Evolutionary conservation across 2,113 vertebrate genomes (phyloP).

Genomic region (Pogona vitticeps): DNA sequence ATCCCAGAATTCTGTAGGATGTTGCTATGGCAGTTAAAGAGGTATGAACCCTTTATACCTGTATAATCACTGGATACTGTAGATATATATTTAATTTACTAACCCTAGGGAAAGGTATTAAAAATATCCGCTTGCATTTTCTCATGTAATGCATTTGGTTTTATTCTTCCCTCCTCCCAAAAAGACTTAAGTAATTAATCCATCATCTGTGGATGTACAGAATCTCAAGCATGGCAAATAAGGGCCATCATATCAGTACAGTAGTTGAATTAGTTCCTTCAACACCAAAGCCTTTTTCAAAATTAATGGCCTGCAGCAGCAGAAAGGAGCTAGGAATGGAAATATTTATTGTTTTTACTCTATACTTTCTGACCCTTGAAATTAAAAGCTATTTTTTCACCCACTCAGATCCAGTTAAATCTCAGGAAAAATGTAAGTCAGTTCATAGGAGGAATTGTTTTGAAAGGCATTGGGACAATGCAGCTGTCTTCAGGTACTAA

Average conservation of each 20-base stretch:
- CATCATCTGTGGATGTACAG: not conserved
- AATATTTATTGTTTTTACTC: constrained; percentile 67
- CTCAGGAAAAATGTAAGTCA: constrained; percentile 64
- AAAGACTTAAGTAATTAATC: constrained; percentile 1
- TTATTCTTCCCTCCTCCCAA: constrained; percentile 24
- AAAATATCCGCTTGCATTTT: constrained; percentile 30
- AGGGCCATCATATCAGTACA: constrained; percentile 21
- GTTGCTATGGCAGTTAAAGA: not conserved
- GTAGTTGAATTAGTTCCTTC: constrained; percentile 50
- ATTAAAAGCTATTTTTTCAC: constrained; percentile 70
- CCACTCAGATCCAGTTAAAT: constrained; percentile 64
- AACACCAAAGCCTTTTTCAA: constrained; percentile 55
- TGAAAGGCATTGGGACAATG: constrained; percentile 48
- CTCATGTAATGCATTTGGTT: constrained; percentile 38
- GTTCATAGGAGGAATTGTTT: constrained; percentile 52
- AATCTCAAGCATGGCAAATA: not conserved
- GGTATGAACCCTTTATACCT: too few species aligned
- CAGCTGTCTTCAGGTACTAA: constrained; percentile 42
- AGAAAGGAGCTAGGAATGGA: constrained; percentile 59
- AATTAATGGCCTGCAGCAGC: constrained; percentile 59
- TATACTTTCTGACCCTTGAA: constrained; percentile 74
- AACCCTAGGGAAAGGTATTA: not conserved
- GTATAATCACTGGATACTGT: too few species aligned
- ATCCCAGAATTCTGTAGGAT: too few species aligned
- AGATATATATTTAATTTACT: not conserved